Conservation (phyloP, 1,140 invertebrate species). For the Alviniconcha marisindica region DNA sequence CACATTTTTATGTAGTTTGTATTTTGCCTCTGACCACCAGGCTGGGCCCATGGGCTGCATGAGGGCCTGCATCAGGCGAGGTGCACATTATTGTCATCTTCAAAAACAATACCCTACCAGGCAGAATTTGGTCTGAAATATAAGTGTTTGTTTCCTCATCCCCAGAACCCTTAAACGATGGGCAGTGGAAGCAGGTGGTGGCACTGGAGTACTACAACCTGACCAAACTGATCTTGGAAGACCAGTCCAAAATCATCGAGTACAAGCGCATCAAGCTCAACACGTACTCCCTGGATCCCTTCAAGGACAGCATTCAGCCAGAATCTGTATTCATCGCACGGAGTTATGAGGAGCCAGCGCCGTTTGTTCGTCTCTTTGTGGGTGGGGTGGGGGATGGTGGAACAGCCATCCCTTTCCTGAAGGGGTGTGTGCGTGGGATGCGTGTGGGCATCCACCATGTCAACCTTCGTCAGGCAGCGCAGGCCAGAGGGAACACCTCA, state of each 20-base stretch:
- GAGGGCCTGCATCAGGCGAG: too few species aligned
- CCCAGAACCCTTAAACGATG: constrained; percentile 52
- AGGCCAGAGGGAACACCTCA: constrained; percentile 45
- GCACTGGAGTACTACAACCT: constrained; percentile 83
- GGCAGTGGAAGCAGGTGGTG: constrained; percentile 82
- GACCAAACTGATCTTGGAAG: constrained; percentile 77
- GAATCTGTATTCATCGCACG: constrained; percentile 90
- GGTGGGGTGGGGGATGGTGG: constrained; percentile 86
- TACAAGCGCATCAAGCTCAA: constrained; percentile 81
- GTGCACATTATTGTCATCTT: too few species aligned
- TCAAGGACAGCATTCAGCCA: constrained; percentile 63
- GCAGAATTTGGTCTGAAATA: too few species aligned
- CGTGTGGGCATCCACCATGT: constrained; percentile 89
- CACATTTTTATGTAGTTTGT: too few species aligned
- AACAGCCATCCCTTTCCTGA: constrained; percentile 74
- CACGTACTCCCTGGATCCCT: constrained; percentile 52
- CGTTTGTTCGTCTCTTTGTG: constrained; percentile 92
- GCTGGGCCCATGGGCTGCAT: too few species aligned
- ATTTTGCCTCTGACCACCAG: too few species aligned
- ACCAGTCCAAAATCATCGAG: constrained; percentile 72
- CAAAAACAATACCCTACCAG: too few species aligned
- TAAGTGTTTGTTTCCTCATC: too few species aligned
- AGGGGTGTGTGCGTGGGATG: constrained; percentile 90
- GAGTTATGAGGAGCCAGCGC: constrained; percentile 87
- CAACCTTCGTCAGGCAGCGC: constrained; percentile 79